These are phyloP conservation scores for Raja brachyura DNA, from an alignment of 2,113 vertebrate species.

Conservation along the genomic window DNA sequence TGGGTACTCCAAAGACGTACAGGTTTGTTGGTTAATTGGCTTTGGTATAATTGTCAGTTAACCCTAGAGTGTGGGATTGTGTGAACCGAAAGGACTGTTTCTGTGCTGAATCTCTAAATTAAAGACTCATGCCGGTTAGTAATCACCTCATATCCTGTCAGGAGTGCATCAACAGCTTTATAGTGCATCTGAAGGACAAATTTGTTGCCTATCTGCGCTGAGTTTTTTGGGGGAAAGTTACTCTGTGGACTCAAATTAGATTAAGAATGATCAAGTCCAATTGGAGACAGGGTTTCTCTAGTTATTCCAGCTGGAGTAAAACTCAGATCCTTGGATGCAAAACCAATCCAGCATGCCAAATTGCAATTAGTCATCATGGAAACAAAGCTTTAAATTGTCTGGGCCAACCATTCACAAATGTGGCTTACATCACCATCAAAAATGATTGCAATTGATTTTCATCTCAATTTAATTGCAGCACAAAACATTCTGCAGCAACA, in stretches of 20 bases:
- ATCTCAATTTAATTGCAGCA: neutral
- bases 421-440: neutral
- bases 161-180: no score
- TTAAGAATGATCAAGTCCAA: neutral
- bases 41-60: no score
- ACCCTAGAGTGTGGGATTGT: no score
- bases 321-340: neutral
- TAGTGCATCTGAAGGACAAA: neutral
- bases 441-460: neutral
- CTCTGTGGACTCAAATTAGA: neutral
- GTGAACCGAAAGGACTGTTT: no score
- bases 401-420: neutral
- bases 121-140: no score
- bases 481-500: neutral
- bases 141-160: no score
- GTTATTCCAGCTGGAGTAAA: neutral
- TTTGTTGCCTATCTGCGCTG: neutral
- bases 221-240: neutral
- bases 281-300: neutral
- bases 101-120: no score
- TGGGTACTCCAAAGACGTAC: no score
- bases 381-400: neutral
- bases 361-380: neutral
- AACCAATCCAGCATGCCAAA: conserved; percentile 7
- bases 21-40: no score